phyloP scores from a whole-genome alignment of 2,888 invertebrate genomes.

The Coleophora flavipennella region DNA sequence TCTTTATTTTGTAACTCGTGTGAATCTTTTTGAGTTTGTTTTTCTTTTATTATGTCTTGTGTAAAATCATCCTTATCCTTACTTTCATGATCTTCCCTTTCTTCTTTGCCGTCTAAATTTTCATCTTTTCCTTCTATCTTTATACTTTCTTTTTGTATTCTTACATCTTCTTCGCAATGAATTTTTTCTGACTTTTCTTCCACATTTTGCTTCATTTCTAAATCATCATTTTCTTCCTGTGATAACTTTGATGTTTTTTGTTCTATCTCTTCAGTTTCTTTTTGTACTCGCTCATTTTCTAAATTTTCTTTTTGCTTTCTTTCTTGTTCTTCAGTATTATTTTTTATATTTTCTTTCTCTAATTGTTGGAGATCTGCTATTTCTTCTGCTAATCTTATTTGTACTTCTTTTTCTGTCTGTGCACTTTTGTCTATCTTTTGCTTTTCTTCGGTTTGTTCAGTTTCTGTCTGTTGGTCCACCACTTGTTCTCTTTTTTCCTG shows the following conservation, averaged over 20 bases:
- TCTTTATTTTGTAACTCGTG: too few species aligned
- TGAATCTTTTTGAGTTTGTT: too few species aligned
- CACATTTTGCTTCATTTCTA: slow-evolving; percentile 14
- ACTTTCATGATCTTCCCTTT: slow-evolving; percentile 6
- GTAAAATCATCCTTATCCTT: too few species aligned
- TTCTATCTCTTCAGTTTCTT: slow-evolving; percentile 4
- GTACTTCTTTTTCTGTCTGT: slow-evolving; percentile 5
- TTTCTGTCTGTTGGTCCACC: slow-evolving; percentile 11
- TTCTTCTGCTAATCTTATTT: slow-evolving; percentile 10
- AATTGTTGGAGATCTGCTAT: slow-evolving; percentile 2
- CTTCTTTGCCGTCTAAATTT: slow-evolving; percentile 1
- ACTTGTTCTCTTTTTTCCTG: slow-evolving; percentile 14
- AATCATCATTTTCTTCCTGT: too few species aligned
- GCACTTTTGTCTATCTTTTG: slow-evolving; percentile 8
- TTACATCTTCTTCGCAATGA: slow-evolving; percentile 33
- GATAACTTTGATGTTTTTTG: too few species aligned
- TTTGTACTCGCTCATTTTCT: slow-evolving; percentile 12
- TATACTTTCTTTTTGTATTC: slow-evolving; percentile 38
- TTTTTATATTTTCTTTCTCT: slow-evolving; percentile 11
- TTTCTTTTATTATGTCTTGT: too few species aligned
- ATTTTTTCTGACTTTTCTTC: too few species aligned
- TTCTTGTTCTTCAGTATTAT: slow-evolving; percentile 13
- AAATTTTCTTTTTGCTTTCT: slow-evolving; percentile 10
- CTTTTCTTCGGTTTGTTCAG: neutral
- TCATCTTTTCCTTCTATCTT: slow-evolving; percentile 10